Percentiles rank a stretch among this genome's conserved stretches.
phyloP scores from a whole-genome alignment of 64 coral and sea anemone species.

The Platygyra sinensis region DNA sequence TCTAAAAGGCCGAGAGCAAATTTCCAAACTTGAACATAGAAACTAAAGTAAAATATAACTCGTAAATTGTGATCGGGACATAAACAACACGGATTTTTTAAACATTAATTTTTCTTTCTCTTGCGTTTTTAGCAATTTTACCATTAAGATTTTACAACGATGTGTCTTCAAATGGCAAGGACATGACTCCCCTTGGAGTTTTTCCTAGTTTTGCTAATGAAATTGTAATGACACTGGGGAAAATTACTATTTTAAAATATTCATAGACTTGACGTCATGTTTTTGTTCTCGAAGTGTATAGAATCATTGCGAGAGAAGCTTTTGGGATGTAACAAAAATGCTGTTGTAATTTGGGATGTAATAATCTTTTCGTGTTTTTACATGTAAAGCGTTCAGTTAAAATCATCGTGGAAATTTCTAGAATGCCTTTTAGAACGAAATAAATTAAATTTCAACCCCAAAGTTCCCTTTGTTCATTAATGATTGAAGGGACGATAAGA shows the following conservation, averaged over 20 bases:
- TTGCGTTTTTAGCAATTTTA: neutral
- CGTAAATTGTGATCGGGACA: no score
- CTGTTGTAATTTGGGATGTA: neutral
- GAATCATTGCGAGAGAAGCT: neutral
- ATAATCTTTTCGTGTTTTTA: conserved; percentile 2
- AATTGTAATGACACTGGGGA: neutral
- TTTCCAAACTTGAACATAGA: no score
- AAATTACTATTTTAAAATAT: neutral
- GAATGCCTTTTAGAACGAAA: neutral
- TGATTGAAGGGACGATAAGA: conserved; percentile 34
- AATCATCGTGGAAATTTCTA: neutral
- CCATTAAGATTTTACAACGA: neutral
- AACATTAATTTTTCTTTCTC: neutral
- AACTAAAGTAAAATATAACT: no score
- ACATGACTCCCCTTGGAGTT: neutral
- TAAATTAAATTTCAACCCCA: neutral
- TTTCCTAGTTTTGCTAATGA: neutral
- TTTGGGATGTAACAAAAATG: no score
- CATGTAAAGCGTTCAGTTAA: neutral
- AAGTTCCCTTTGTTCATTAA: neutral
- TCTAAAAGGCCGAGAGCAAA: no score
- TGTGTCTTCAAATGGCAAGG: neutral
- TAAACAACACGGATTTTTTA: no score
- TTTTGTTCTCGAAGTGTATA: neutral
- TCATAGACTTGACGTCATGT: neutral